Evolutionary conservation across 2,888 invertebrate species (phyloP).

Genomic region (Gisinianus flammeolus): DNA sequence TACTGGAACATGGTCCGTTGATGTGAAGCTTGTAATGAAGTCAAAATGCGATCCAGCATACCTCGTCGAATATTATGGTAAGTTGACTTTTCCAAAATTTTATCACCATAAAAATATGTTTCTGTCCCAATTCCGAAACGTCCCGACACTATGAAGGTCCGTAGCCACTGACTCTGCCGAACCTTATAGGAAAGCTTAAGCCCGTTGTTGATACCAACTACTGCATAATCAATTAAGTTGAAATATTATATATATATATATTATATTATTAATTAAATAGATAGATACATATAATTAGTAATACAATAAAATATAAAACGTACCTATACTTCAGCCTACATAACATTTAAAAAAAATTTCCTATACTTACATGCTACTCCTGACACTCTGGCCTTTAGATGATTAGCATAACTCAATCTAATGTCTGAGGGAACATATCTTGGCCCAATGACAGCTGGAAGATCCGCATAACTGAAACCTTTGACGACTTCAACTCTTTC

Average conservation of each 20-base stretch:
- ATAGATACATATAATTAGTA: background rate
- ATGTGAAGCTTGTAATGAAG: slow-evolving; percentile 83
- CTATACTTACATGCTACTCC: slow-evolving; percentile 74
- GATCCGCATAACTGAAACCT: slow-evolving; percentile 74
- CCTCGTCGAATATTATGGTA: slow-evolving; percentile 73
- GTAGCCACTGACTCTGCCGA: slow-evolving; percentile 69
- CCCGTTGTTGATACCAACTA: slow-evolving; percentile 77
- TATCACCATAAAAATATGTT: slow-evolving; percentile 74
- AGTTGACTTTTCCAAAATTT: slow-evolving; percentile 72
- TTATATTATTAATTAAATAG: slow-evolving; percentile 7
- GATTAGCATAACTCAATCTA: slow-evolving; percentile 68
- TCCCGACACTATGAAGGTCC: slow-evolving; percentile 77
- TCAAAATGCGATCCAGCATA: slow-evolving; percentile 75
- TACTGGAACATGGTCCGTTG: slow-evolving; percentile 86
- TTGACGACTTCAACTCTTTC: slow-evolving; percentile 64
- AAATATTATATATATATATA: background rate
- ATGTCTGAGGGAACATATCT: slow-evolving; percentile 75
- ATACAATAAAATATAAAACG: background rate
- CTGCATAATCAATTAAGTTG: slow-evolving; percentile 61
- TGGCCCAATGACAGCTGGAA: slow-evolving; percentile 76
- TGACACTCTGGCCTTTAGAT: slow-evolving; percentile 71
- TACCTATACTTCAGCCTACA: background rate
- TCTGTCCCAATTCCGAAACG: slow-evolving; percentile 78
- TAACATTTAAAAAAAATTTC: background rate
- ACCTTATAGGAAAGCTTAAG: slow-evolving; percentile 67